Evolutionary conservation across 2,113 vertebrate genomes (phyloP).

Genomic region (Empidonax alnorum): DNA sequence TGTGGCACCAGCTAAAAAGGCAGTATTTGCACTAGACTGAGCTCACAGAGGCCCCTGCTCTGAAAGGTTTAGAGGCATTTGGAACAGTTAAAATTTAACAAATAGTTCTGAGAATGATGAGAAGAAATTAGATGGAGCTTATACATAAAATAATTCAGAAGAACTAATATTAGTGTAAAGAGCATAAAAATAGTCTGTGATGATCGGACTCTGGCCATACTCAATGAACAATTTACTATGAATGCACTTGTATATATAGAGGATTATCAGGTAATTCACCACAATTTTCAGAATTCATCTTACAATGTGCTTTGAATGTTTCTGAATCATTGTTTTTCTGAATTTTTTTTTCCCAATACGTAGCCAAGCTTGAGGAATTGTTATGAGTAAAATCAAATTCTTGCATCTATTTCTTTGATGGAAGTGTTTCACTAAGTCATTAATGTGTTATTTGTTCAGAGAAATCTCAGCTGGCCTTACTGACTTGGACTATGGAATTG

Average conservation of each 20-base stretch:
- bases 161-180: not conserved
- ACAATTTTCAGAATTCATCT: not conserved
- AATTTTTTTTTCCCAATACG: not conserved
- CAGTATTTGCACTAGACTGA: not conserved
- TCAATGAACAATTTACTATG: not conserved
- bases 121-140: not conserved
- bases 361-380: not conserved
- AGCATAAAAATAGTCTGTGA: not conserved
- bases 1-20: not conserved
- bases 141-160: not conserved
- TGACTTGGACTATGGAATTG: slow-evolving; percentile 39
- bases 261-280: not conserved
- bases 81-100: not conserved
- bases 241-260: not conserved
- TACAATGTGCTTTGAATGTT: not conserved
- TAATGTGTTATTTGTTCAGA: not conserved
- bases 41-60: not conserved
- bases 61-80: not conserved
- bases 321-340: not conserved
- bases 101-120: not conserved
- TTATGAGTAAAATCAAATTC: not conserved
- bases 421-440: not conserved
- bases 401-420: not conserved
- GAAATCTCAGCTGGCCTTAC: not conserved
- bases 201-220: not conserved